Conservation (phyloP, 2,797 vertebrate species). For the Enteromius unitaeniatus region DNA sequence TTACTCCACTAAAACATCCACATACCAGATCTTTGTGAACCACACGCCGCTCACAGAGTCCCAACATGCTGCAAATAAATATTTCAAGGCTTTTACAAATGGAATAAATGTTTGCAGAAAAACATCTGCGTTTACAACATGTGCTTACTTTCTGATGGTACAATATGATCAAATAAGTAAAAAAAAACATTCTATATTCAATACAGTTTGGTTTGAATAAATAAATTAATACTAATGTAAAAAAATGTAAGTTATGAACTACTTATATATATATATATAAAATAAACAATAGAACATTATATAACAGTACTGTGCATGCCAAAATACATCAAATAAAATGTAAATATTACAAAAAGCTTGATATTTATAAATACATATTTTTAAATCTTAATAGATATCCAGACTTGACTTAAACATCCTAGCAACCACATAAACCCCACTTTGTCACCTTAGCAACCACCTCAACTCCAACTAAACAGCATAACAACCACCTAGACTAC, state of each 20-base stretch:
- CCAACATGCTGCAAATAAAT: constrained; percentile 30
- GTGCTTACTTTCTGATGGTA: neutral
- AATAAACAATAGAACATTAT: neutral
- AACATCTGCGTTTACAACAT: constrained; percentile 19
- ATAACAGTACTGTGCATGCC: neutral
- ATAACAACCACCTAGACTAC: neutral
- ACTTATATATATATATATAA: neutral
- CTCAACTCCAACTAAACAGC: neutral
- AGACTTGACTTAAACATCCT: neutral
- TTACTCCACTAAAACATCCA: neutral
- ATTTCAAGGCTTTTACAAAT: constrained; percentile 46
- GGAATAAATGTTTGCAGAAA: constrained; percentile 24
- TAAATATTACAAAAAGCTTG: neutral
- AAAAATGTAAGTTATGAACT: neutral
- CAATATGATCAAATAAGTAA: too few relatives aligned
- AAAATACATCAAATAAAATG: neutral
- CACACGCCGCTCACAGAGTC: neutral
- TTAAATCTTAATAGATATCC: neutral
- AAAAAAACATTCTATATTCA: neutral
- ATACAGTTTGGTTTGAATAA: neutral
- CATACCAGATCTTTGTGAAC: neutral
- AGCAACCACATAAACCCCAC: neutral
- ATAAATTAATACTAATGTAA: neutral
- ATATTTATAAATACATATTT: neutral
- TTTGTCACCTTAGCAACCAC: neutral